Conservation (phyloP, 2,797 vertebrate species). For the Pitangus sulphuratus region DNA sequence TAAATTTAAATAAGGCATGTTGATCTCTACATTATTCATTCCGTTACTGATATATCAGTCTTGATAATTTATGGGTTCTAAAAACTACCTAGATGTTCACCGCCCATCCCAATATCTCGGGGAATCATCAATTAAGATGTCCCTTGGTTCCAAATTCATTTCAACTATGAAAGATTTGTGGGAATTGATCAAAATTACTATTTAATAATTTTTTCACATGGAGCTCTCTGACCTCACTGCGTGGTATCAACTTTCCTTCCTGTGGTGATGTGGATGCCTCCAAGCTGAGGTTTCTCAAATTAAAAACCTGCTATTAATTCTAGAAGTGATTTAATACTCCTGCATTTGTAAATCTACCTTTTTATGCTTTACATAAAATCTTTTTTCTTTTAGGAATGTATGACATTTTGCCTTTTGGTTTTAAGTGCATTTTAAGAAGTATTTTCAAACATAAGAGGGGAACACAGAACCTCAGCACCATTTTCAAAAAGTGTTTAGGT, state of each 20-base stretch:
- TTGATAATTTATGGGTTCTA: constrained; percentile 69
- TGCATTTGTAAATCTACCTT: background rate
- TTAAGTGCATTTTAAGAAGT: background rate
- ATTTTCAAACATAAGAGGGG: background rate
- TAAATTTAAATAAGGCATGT: constrained; percentile 76
- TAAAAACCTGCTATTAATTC: background rate
- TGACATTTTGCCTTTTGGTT: background rate
- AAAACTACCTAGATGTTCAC: constrained; percentile 43
- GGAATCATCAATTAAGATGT: constrained; percentile 21
- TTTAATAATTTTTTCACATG: background rate
- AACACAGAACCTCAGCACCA: background rate
- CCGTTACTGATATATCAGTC: constrained; percentile 70
- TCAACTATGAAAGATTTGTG: background rate
- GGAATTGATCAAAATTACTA: constrained; percentile 21
- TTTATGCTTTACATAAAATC: background rate
- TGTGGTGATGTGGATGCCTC: background rate
- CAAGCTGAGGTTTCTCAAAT: background rate
- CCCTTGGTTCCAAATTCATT: background rate
- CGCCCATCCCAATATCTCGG: background rate
- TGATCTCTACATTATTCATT: constrained; percentile 75
- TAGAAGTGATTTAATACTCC: background rate
- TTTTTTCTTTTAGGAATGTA: background rate
- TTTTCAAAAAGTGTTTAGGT: background rate
- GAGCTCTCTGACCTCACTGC: background rate
- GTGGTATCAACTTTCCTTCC: background rate